These are phyloP conservation scores for Vanacampus margaritifer DNA, from an alignment of 2,113 vertebrate genomes.

Conservation along the genomic window DNA sequence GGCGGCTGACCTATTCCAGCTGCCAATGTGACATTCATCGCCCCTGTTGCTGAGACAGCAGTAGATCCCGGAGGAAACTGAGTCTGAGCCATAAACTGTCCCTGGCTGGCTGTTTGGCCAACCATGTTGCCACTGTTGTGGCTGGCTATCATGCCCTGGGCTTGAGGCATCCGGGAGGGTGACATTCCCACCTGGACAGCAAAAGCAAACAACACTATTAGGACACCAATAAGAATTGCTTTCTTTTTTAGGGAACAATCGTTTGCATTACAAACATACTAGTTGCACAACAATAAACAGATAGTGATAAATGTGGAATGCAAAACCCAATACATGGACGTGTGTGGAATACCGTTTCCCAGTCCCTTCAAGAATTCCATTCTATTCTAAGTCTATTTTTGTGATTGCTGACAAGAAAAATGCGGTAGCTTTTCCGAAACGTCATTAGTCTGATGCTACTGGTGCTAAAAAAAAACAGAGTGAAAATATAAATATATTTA, in stretches of 20 bases:
- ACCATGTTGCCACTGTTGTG: conserved; percentile 84
- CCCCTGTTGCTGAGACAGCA: conserved; percentile 69
- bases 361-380: too few relatives aligned
- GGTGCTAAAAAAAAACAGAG: too few relatives aligned
- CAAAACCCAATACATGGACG: background rate
- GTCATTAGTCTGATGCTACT: too few relatives aligned
- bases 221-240: background rate
- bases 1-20: conserved; percentile 80
- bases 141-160: conserved; percentile 84
- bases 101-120: conserved; percentile 83
- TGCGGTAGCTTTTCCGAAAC: too few relatives aligned
- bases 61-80: conserved; percentile 78
- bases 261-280: background rate
- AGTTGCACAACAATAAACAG: background rate
- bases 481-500: too few relatives aligned
- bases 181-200: conserved; percentile 87
- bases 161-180: conserved; percentile 92
- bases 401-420: too few relatives aligned
- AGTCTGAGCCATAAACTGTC: conserved; percentile 85
- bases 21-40: conserved; percentile 83
- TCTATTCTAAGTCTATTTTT: too few relatives aligned
- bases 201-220: conserved; percentile 1
- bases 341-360: too few relatives aligned
- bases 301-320: background rate
- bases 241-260: background rate